phyloP scores from a whole-genome alignment of 92 coral and sea anemone genomes.

The Zoanthus sansibaricus region DNA sequence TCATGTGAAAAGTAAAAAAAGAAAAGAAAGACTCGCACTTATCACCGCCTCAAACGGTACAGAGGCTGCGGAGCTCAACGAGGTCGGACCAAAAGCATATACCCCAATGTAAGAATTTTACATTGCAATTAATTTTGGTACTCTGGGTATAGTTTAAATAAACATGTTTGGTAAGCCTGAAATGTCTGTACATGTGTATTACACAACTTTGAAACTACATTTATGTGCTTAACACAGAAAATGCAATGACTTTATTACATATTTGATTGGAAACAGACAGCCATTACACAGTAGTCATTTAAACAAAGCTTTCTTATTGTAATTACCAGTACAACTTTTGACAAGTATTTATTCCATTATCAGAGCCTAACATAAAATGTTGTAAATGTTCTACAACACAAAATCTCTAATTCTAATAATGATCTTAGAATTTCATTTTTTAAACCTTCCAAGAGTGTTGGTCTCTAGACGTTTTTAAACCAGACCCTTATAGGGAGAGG shows the following conservation, averaged over 20 bases:
- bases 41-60: too few species aligned
- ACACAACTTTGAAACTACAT: neutral
- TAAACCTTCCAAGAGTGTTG: neutral
- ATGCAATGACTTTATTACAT: neutral
- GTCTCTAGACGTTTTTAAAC: conserved; percentile 2
- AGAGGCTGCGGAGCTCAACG: too few species aligned
- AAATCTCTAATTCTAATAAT: conserved; percentile 14
- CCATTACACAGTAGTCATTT: neutral
- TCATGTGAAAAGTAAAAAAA: too few species aligned
- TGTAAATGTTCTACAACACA: neutral
- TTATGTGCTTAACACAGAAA: neutral
- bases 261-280: neutral
- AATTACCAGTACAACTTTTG: conserved; percentile 18
- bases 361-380: conserved; percentile 16
- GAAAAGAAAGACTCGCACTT: too few species aligned
- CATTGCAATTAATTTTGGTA: neutral
- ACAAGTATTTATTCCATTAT: conserved; percentile 14
- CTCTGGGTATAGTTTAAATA: neutral
- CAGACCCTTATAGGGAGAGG: conserved; percentile 12
- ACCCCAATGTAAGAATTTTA: neutral
- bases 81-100: too few species aligned
- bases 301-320: neutral
- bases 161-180: neutral
- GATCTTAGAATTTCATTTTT: neutral
- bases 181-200: neutral